Evolutionary conservation across 2,797 vertebrate species (phyloP).

Genomic region (Calcarius lapponicus): DNA sequence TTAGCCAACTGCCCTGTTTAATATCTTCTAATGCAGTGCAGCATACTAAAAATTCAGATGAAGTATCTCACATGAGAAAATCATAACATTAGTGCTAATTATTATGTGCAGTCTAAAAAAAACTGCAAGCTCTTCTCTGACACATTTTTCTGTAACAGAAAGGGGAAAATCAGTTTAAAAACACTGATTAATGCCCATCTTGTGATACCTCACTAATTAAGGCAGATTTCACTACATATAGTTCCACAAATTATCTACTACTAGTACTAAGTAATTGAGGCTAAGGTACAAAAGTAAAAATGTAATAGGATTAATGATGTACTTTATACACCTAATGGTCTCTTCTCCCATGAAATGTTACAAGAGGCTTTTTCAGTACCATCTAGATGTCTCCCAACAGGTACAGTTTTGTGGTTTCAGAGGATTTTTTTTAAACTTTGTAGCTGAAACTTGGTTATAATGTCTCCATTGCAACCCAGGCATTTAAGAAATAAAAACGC

Average conservation of each 20-base stretch:
- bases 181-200: background rate
- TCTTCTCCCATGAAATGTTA: background rate
- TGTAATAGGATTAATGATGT: background rate
- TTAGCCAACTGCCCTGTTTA: background rate
- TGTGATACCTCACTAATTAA: background rate
- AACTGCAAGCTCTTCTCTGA: background rate
- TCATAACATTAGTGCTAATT: background rate
- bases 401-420: background rate
- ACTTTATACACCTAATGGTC: background rate
- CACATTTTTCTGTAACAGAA: background rate
- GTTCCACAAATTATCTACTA: background rate
- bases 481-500: background rate
- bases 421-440: background rate
- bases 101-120: background rate
- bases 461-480: background rate
- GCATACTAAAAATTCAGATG: background rate
- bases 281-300: conserved; percentile 3
- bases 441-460: background rate
- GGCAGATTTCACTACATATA: conserved; percentile 5
- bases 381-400: background rate
- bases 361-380: background rate
- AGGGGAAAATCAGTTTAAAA: background rate
- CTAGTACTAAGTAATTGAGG: background rate
- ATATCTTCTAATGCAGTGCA: background rate
- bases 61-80: background rate